Base-by-base conservation (phyloP, 2,113 vertebrate species). In the Clarias gariepinus region DNA sequence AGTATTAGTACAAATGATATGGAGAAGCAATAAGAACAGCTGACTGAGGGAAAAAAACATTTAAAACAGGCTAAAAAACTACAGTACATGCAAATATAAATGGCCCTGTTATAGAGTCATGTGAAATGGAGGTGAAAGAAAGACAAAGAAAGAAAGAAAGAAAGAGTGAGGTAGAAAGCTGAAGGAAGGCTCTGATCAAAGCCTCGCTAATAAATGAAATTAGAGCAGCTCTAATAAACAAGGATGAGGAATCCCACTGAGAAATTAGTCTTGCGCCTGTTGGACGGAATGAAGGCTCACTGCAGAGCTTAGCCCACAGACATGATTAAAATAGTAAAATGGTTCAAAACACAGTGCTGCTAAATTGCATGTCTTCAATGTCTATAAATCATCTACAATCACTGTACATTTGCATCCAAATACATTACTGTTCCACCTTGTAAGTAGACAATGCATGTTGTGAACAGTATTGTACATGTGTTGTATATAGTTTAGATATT, bases 151-250 rank as follows among this genome's bases (percentile, higher is more conserved):
- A 47, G 47, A 47, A 47, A 7, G 7, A 47, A 6, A 47, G 47
- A 47, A 47, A 7, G 47, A 55, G 55, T 18, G 28, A 63, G 77
- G 30, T 8, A 63, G 78, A 33, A 19, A 58, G 28, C 18, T 30
- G 64, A 78, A 63, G 58, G 33, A 84, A 81, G 81, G 15, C 21
- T 76, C 74, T 81, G 76, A 86, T 85, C 82, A 71, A 60, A 71
- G 84, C 73, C 84, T 73, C 1, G 13, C 53, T 86, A 88, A 88
- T 88, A 86, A 90, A 89, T 90, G 66, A 90, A 86, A 90, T 90
- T 88, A 88, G 81, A 86, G 89, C 85, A 82, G 82, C 81, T 90
- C 66, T 90, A 90, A 88, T 88, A 90, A 89, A 90, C 57, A 82
- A 82, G 84, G 86, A 88, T 90, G 77, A 90, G 81, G 89, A 88